A percentile compares a stretch with the other conserved stretches of the same genome.
phyloP scores from a whole-genome alignment of 35 echinoderm and acorn worm species.

The Strongylocentrotus purpuratus region DNA sequence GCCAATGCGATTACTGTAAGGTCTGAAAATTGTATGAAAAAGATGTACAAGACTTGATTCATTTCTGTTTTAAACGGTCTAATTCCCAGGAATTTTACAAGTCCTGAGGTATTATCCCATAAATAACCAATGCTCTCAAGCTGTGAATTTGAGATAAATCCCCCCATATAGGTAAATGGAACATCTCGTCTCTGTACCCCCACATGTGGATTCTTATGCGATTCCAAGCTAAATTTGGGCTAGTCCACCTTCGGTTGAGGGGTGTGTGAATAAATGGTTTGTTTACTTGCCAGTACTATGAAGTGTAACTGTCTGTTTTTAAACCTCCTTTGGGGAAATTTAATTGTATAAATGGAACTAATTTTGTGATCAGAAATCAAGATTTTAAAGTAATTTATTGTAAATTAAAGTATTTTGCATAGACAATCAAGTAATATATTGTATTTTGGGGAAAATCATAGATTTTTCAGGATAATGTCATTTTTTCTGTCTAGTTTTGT shows the following conservation, averaged over 20 bases:
- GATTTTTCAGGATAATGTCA: neutral
- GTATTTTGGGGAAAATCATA: slow-evolving; percentile 11
- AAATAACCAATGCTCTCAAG: neutral
- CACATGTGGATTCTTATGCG: neutral
- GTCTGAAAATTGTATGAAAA: neutral
- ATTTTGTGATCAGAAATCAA: neutral
- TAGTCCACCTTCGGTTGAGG: neutral
- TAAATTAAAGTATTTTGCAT: neutral
- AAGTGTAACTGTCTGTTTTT: slow-evolving; percentile 22
- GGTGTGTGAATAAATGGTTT: slow-evolving; percentile 13
- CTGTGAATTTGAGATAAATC: neutral
- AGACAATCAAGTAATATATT: slow-evolving; percentile 8
- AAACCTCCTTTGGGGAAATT: neutral
- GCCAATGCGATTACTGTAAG: neutral
- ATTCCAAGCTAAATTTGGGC: neutral
- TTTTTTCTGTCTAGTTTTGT: neutral
- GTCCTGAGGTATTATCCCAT: neutral
- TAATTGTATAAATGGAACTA: neutral
- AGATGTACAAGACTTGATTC: neutral
- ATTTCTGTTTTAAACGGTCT: too few species aligned
- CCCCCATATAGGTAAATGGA: neutral
- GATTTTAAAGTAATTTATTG: neutral
- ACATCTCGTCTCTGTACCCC: neutral
- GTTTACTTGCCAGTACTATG: slow-evolving; percentile 51
- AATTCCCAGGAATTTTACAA: too few species aligned